A percentile compares a stretch with the other conserved stretches of the same genome.
Conservation (phyloP, 2,888 invertebrate species). For the Calameuta idolon region DNA sequence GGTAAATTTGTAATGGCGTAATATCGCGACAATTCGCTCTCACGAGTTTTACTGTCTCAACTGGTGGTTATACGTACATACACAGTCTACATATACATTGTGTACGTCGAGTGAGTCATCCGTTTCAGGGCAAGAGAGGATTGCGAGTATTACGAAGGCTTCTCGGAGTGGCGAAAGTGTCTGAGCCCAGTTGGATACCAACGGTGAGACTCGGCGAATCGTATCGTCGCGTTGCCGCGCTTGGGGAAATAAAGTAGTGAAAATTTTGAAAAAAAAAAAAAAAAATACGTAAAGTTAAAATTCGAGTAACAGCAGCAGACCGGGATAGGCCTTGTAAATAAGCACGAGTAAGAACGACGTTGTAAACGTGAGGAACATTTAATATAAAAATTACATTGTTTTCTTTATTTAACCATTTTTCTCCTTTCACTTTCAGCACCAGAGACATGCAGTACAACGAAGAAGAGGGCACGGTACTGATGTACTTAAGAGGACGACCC, state of each 20-base stretch:
- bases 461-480: constrained; percentile 85
- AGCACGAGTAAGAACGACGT: background rate
- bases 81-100: background rate
- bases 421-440: constrained; percentile 72
- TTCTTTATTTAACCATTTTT: background rate
- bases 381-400: background rate
- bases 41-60: background rate
- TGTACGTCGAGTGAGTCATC: background rate
- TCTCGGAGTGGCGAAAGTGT: background rate
- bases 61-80: background rate
- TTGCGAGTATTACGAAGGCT: background rate
- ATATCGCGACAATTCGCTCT: background rate
- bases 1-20: background rate
- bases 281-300: background rate
- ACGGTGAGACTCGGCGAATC: background rate
- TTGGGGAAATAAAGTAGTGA: background rate
- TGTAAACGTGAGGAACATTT: background rate
- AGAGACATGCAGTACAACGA: constrained; percentile 87
- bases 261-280: background rate
- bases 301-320: background rate
- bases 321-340: background rate
- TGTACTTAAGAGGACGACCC: constrained; percentile 87
- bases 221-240: background rate
- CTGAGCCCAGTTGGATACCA: background rate
- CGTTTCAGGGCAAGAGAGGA: background rate